Conservation (phyloP, 1,140 invertebrate genomes). For the Dreissena rostriformis region DNA sequence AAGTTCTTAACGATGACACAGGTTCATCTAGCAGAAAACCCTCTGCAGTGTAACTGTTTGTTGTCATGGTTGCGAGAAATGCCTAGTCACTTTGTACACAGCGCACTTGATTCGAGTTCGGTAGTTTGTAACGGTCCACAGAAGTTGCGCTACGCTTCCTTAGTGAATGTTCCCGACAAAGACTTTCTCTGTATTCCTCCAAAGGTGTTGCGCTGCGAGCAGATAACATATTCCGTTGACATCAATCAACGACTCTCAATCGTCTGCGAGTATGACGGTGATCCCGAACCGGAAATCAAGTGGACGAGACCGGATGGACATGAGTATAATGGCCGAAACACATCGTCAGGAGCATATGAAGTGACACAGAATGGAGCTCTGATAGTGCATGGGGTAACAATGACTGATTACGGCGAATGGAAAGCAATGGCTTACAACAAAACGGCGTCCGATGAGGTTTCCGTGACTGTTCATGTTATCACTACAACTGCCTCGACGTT, state of each 20-base stretch:
- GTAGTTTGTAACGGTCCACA: conserved; percentile 47
- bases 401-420: conserved; percentile 46
- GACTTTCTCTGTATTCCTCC: conserved; percentile 53
- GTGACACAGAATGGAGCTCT: conserved; percentile 42
- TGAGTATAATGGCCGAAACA: conserved; percentile 30
- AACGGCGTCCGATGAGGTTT: conserved; percentile 18
- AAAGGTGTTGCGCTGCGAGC: conserved; percentile 39
- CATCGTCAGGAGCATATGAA: conserved; percentile 26
- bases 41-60: conserved; percentile 53
- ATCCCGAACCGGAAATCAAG: conserved; percentile 51
- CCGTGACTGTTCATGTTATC: conserved; percentile 39
- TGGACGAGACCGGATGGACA: conserved; percentile 41
- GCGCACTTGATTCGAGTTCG: conserved; percentile 9
- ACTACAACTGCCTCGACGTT: background rate
- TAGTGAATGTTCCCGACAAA: conserved; percentile 37
- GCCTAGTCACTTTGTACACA: conserved; percentile 15
- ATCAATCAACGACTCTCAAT: conserved; percentile 22
- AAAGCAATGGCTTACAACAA: conserved; percentile 39
- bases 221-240: conserved; percentile 20
- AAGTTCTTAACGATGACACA: conserved; percentile 38
- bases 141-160: conserved; percentile 26
- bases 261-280: conserved; percentile 51
- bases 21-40: conserved; percentile 42
- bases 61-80: conserved; percentile 53
- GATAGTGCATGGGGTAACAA: conserved; percentile 3